These are phyloP conservation scores for Lacerta agilis DNA, from an alignment of 2,797 vertebrate species.

Conservation along the genomic window DNA sequence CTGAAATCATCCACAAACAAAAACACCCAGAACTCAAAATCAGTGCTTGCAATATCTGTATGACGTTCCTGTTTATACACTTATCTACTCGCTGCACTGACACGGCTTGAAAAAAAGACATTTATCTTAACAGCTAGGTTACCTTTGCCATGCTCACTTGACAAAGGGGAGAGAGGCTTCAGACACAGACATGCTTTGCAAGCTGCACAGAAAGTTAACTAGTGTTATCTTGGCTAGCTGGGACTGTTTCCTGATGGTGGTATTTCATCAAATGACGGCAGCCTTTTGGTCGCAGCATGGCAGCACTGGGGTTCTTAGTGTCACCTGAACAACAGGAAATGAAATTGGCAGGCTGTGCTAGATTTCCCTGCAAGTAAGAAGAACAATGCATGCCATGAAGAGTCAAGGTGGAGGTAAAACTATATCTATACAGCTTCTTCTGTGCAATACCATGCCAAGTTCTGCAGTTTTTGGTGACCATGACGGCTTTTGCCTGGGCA, in stretches of 20 bases:
- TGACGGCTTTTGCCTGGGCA: too few relatives aligned
- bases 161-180: constrained; percentile 3
- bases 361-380: neutral
- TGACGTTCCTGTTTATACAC: neutral
- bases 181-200: neutral
- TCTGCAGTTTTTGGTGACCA: neutral
- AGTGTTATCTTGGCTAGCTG: neutral
- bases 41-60: neutral
- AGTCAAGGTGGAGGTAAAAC: neutral
- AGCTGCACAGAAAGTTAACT: neutral
- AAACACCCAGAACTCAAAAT: neutral
- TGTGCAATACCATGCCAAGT: neutral
- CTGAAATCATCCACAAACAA: neutral
- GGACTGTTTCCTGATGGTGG: neutral
- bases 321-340: neutral
- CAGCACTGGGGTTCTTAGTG: neutral
- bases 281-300: neutral
- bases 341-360: rapidly evolving
- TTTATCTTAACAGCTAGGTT: neutral
- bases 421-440: neutral
- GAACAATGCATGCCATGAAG: neutral
- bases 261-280: neutral
- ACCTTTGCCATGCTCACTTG: neutral
- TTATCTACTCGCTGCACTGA: constrained; percentile 11
- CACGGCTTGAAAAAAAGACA: neutral